These are phyloP conservation scores for Amniataba percoides DNA, from an alignment of 2,797 vertebrate genomes.

Conservation along the genomic window DNA sequence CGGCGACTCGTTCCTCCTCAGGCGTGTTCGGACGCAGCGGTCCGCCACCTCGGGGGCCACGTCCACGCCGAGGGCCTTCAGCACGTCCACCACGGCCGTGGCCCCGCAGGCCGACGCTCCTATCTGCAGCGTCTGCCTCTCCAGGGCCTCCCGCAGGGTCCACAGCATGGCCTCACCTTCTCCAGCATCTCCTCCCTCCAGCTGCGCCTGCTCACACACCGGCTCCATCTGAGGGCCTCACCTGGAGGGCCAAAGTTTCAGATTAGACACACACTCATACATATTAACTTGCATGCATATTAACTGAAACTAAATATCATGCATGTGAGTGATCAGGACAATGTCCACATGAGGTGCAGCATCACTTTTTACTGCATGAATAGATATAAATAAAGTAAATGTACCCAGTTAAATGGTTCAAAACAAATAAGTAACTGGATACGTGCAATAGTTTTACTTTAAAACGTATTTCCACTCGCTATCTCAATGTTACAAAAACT, in stretches of 20 bases:
- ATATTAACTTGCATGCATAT: no score
- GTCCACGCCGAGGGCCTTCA: slow-evolving; percentile 80
- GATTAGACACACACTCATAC: neutral
- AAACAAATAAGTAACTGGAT: neutral
- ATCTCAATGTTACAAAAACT: no score
- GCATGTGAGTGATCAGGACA: neutral
- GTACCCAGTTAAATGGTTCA: neutral
- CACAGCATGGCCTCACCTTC: slow-evolving; percentile 81
- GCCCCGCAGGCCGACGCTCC: slow-evolving; percentile 86
- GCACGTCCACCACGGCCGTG: slow-evolving; percentile 85
- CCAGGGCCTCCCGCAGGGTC: slow-evolving; percentile 83
- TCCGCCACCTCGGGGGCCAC: slow-evolving; percentile 78
- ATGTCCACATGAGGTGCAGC: neutral
- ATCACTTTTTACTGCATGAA: neutral
- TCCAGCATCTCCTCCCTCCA: slow-evolving; percentile 18
- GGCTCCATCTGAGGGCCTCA: slow-evolving; percentile 58
- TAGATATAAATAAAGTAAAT: neutral
- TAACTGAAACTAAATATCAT: no score
- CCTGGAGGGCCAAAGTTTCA: neutral
- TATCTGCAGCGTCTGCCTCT: slow-evolving; percentile 85
- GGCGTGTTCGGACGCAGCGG: slow-evolving; percentile 79
- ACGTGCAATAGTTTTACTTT: neutral
- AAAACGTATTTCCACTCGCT: neutral
- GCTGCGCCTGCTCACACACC: slow-evolving; percentile 1
- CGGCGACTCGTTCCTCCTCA: slow-evolving; percentile 81